Evolutionary conservation across 2,113 vertebrate species (phyloP), one percentile per base, ranked within the genome.

Genomic region (Eolophus roseicapilla): DNA sequence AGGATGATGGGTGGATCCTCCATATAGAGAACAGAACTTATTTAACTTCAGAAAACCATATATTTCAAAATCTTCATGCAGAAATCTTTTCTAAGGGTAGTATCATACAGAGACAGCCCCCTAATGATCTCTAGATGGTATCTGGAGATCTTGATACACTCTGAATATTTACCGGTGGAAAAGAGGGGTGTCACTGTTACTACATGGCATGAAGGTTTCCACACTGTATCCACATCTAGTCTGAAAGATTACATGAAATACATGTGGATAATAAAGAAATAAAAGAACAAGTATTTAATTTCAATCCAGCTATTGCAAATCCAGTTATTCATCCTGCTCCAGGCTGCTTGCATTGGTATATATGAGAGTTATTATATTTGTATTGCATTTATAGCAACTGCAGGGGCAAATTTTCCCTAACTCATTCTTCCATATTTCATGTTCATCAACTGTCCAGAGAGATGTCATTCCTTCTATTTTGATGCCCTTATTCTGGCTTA

Each of bases 1-100:
- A 96, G 75, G 62, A 88, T 95, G 97, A 96, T 91, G 84, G 92
- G 96, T 96, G 95, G 90, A 90, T 89, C 70, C 91, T 96, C 68
- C 63, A 37, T 31, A 52, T 44, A 57, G 79, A 97, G 39, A 65
- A 60, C 14, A 55, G n/a, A 80, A 81, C 15, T 93, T 60, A 95
- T 71, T 94, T 53, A 92, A 92, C 73, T 88, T 95, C 79, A 86
- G 65, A 52, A 82, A 78, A 60, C 15, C 29, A 90, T 44, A 2
- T 11, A 63, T 91, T 95, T 85, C 5, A 52, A 95, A 93, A 89
- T 82, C 82, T 81, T 92, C 75, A 35, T 9, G 52, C 11, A 93
- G 29, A 86, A 80, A 70, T 31, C 43, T 79, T 95, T 96, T 41
- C 49, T 62, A 74, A 92, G 28, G 80, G 18, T 53, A 64, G 35